These are phyloP conservation scores for Camptogramma bilineatum DNA, from an alignment of 2,888 invertebrate genomes.

Conservation along the genomic window DNA sequence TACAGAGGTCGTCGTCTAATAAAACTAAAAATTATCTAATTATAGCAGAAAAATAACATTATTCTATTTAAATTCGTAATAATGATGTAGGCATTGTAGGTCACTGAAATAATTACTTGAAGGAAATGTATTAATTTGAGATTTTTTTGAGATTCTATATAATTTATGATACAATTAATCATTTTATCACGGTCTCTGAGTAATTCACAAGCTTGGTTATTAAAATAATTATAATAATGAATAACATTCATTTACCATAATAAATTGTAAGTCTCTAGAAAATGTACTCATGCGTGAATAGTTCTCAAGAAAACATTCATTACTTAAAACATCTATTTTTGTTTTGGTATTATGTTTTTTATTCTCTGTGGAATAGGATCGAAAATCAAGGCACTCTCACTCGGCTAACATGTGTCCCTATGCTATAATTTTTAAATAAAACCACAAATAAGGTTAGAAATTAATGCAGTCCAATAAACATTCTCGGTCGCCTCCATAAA, in stretches of 20 bases:
- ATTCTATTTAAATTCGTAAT: not conserved
- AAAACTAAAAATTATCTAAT: no score
- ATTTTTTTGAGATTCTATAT: conserved; percentile 14
- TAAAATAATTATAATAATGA: not conserved
- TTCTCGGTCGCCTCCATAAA: not conserved
- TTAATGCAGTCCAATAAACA: not conserved
- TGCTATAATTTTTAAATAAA: no score
- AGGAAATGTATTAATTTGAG: conserved; percentile 23
- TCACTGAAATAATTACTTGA: conserved; percentile 23
- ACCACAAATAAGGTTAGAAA: no score
- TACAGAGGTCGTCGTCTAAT: no score
- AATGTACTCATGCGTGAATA: not conserved
- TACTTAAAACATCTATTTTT: no score
- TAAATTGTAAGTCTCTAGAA: not conserved
- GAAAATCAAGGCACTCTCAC: no score
- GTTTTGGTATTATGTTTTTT: no score
- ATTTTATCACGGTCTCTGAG: conserved; percentile 22
- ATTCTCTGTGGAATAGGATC: no score
- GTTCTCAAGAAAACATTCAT: not conserved
- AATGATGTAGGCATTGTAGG: conserved; percentile 6
- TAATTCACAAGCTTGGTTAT: conserved; percentile 8
- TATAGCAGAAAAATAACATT: no score
- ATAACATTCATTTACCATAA: not conserved
- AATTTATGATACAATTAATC: conserved; percentile 27
- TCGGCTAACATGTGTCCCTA: no score